These are phyloP conservation scores for Diplazon laetatorius DNA, from an alignment of 2,888 invertebrate species.

Conservation along the genomic window DNA sequence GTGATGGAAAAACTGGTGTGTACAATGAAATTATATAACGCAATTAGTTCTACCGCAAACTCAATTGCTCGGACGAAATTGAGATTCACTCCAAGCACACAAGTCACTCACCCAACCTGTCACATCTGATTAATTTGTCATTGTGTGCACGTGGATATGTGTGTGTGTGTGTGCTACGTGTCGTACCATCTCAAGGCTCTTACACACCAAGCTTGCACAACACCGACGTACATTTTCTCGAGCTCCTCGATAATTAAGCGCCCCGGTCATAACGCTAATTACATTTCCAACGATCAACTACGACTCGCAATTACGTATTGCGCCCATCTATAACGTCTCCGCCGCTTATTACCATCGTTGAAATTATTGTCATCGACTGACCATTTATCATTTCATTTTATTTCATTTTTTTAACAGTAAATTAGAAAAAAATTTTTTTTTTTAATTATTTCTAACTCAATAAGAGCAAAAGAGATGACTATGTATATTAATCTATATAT, in stretches of 20 bases:
- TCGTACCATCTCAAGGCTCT: constrained; percentile 27
- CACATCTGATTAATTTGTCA: not conserved
- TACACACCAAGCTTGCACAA: constrained; percentile 18
- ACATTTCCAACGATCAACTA: constrained; percentile 54
- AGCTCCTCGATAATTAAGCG: constrained; percentile 49
- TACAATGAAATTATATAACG: no score
- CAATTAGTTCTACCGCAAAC: constrained; percentile 4
- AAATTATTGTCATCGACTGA: constrained; percentile 22
- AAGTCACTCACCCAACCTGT: not conserved
- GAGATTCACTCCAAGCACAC: constrained; percentile 3
- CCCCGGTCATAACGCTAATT: constrained; percentile 48
- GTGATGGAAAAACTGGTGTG: no score
- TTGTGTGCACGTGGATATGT: not conserved
- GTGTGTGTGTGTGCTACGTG: not conserved
- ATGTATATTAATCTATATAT: no score
- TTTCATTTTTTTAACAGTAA: no score
- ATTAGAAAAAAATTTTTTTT: no score
- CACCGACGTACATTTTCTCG: constrained; percentile 18
- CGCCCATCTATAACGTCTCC: constrained; percentile 3
- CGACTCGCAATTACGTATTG: constrained; percentile 53
- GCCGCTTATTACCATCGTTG: constrained; percentile 13
- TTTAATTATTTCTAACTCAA: no score
- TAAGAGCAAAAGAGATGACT: no score
- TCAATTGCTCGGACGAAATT: constrained; percentile 7
- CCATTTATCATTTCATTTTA: not conserved